Percentiles rank a stretch among this genome's conserved stretches.
Evolutionary conservation across 2,113 vertebrate species (phyloP).

Genomic region (Corythoichthys haematopterus): DNA sequence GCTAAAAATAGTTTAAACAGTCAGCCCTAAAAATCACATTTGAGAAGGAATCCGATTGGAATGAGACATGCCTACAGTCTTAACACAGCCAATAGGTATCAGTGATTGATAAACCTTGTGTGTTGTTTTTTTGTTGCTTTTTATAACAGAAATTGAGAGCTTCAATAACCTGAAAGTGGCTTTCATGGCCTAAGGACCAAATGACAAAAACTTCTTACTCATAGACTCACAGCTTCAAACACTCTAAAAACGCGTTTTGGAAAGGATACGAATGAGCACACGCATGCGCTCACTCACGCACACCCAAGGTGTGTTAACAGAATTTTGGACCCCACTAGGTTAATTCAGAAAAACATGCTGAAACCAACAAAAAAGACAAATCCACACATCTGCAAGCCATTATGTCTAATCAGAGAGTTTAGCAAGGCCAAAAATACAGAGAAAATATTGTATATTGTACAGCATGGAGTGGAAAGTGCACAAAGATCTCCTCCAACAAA

Average conservation of each 20-base stretch:
- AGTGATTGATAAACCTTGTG: neutral
- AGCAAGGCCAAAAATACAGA: constrained; percentile 23
- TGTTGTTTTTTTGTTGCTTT: neutral
- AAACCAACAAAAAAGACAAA: constrained; percentile 48
- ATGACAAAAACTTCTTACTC: constrained; percentile 2
- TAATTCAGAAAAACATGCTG: constrained; percentile 51
- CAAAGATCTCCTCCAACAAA: constrained; percentile 33
- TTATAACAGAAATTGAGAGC: neutral
- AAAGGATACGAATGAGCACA: neutral
- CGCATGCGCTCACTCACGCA: constrained; percentile 2
- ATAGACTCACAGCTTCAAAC: neutral
- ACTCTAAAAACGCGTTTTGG: neutral
- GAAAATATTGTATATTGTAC: constrained; percentile 12
- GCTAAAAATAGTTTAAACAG: too few species aligned
- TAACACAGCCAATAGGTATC: neutral
- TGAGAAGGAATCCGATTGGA: too few species aligned
- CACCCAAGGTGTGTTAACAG: constrained; percentile 15
- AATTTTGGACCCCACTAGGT: constrained; percentile 34
- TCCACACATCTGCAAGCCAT: constrained; percentile 64
- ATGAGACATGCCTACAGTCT: too few species aligned
- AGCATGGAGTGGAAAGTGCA: constrained; percentile 36
- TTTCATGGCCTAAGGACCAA: neutral
- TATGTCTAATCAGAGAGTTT: constrained; percentile 54
- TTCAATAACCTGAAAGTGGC: neutral
- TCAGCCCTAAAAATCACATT: too few species aligned